Base-by-base conservation (phyloP, 2,888 invertebrate genomes). In the Homarus gammarus region DNA sequence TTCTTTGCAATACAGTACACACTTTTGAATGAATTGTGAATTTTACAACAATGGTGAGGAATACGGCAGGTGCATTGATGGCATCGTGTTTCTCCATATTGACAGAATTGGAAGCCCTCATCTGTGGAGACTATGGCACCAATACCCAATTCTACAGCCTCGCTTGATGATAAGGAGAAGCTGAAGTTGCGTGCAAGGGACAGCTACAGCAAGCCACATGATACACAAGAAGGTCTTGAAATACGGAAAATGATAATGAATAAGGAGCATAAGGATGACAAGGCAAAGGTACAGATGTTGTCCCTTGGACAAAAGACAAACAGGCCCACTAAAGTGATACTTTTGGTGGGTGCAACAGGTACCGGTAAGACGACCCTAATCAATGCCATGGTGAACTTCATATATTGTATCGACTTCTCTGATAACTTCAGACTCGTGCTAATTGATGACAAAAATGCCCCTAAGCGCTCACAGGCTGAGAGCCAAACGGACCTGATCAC, bases 341-440 rank as follows among this genome's bases (percentile, higher is more conserved):
- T 89, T 3, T 38, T 91, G 5, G 75, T 91, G 18, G 91, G 91
- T 22, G 91, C 91, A n/a, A 91, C 91, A 10, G 91, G 91, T 6
- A 61, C 91, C 5, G 91, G 91, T n/a, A 91, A 91, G 56, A 87
- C 91, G 2, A 92, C 91, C 33, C 79, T 91, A 1, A 91, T 91
- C 18, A 91, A 91, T 77, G 87, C 79, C n/a, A 91, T 91, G 91
- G 90, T 83, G 5, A 91, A 91, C 75, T 91, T 72, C 49, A 81
- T 91, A n/a, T 91, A 68, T 73, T 68, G 83, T n/a, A 77, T 91
- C 6, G 85, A 86, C 2, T 87, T 68, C n/a, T 5, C 27, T 31
- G 91, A 91, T 70, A 44, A 82, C 40, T 91, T 87, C 77, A 86
- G 91, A 77, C 68, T 91, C 2, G 36, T 79, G 15, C 61, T 91